These are phyloP conservation scores for Motacilla tschutschensis DNA, from an alignment of 2,113 vertebrate genomes.

Conservation along the genomic window DNA sequence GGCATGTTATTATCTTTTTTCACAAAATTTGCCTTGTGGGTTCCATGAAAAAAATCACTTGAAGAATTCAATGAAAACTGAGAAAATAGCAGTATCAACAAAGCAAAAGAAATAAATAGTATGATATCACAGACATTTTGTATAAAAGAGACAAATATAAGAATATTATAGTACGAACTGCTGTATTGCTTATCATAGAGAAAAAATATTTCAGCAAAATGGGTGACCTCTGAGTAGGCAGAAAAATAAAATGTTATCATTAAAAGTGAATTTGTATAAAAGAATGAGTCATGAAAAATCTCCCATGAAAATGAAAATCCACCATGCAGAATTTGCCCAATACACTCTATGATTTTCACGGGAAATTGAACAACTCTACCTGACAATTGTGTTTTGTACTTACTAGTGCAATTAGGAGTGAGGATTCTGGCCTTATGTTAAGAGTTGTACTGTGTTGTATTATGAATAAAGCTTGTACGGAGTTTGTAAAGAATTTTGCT, in stretches of 20 bases:
- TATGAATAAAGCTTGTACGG: neutral
- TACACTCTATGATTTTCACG: neutral
- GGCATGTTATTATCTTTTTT: neutral
- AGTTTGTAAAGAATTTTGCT: neutral
- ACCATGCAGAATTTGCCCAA: neutral
- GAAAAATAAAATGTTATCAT: neutral
- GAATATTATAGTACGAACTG: neutral
- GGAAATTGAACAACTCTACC: neutral
- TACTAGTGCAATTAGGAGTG: neutral
- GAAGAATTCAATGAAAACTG: neutral
- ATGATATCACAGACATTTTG: neutral
- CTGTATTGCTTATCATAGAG: neutral
- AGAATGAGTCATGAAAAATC: neutral
- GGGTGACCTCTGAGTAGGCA: fast-evolving
- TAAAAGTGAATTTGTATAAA: neutral
- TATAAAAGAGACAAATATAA: neutral
- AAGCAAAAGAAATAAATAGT: neutral
- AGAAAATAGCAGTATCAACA: neutral
- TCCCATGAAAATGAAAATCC: neutral
- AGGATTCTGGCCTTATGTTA: neutral
- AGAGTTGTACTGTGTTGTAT: neutral
- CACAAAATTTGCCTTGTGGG: neutral
- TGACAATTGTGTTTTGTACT: neutral
- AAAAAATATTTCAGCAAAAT: neutral
- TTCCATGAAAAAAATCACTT: neutral